Conservation (phyloP, 2,113 vertebrate species). For the Coracopsis vasa region DNA sequence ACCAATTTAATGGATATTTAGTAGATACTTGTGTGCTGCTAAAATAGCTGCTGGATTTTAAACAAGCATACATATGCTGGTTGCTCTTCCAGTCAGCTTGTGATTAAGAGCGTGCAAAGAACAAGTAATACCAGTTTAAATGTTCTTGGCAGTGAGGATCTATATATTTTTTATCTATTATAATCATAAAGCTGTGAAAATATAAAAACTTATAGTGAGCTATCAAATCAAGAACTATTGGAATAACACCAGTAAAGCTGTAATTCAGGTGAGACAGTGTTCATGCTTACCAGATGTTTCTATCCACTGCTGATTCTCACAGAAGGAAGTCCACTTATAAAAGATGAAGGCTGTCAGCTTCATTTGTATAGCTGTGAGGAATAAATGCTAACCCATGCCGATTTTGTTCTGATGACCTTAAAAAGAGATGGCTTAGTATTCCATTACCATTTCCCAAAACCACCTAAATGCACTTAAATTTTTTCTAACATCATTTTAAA, state of each 20-base stretch:
- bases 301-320: neutral
- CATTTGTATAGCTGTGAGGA: neutral
- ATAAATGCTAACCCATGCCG: neutral
- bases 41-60: neutral
- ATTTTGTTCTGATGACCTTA: neutral
- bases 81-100: neutral
- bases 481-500: neutral
- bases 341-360: neutral
- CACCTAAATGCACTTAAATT: neutral
- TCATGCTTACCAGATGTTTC: neutral
- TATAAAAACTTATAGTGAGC: neutral
- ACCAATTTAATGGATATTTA: neutral
- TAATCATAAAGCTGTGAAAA: neutral
- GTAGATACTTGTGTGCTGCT: neutral
- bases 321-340: neutral
- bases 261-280: neutral
- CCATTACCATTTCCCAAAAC: neutral
- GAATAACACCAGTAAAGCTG: neutral
- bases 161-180: neutral
- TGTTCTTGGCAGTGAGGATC: neutral
- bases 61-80: neutral
- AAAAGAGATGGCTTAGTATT: neutral
- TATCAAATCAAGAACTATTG: neutral
- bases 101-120: neutral
- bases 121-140: neutral